Percentiles rank a stretch among this genome's conserved stretches.
phyloP scores from a whole-genome alignment of 2,113 vertebrate genomes.

The Lepidothrix coronata region DNA sequence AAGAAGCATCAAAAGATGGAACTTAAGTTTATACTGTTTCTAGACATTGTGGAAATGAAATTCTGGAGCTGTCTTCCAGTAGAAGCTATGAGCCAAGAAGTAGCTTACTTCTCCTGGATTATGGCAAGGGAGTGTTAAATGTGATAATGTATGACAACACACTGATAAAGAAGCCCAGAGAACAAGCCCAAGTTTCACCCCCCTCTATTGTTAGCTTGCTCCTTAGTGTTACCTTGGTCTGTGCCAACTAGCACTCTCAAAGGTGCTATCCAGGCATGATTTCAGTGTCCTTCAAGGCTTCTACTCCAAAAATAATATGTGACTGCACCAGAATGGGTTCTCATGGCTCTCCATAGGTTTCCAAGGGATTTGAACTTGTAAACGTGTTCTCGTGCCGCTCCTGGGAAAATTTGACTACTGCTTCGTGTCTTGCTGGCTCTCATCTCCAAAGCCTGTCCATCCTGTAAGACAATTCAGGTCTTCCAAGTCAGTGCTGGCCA shows the following conservation, averaged over 20 bases:
- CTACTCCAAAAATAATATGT: neutral
- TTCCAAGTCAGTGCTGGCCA: neutral
- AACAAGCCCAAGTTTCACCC: neutral
- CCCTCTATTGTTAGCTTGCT: neutral
- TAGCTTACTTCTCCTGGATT: neutral
- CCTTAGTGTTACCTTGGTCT: neutral
- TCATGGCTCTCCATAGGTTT: neutral
- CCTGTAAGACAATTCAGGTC: neutral
- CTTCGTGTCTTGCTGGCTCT: neutral
- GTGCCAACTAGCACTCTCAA: neutral
- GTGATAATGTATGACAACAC: neutral
- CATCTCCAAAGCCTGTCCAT: neutral
- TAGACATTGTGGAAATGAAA: neutral
- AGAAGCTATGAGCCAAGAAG: neutral
- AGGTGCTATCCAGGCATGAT: neutral
- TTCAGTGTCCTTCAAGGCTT: neutral
- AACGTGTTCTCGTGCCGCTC: neutral
- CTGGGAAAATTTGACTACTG: neutral
- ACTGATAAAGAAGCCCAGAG: neutral
- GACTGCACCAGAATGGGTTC: neutral
- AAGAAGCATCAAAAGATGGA: neutral
- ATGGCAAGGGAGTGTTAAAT: neutral
- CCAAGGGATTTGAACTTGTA: neutral
- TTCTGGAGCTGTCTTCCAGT: neutral
- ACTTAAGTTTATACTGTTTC: neutral